phyloP scores from a whole-genome alignment of 1,140 invertebrate genomes.

The Trichomalopsis sarcophagae region DNA sequence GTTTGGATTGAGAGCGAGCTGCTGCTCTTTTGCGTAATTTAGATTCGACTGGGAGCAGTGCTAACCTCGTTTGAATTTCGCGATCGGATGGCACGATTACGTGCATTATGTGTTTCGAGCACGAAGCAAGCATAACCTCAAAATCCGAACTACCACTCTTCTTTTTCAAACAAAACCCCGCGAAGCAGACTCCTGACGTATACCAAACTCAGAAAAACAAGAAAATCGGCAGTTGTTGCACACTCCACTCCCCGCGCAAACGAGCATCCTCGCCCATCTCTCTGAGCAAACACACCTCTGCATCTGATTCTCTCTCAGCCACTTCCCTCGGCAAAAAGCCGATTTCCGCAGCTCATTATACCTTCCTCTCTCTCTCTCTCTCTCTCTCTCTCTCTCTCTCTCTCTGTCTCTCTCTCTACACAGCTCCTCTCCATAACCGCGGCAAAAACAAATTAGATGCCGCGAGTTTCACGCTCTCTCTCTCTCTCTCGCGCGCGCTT shows the following conservation, averaged over 20 bases:
- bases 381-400: background rate
- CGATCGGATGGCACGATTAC: no score
- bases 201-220: background rate
- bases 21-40: background rate
- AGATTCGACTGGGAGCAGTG: background rate
- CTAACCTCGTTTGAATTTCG: background rate
- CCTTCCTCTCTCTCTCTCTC: constrained; percentile 7
- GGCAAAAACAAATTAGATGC: constrained; percentile 41
- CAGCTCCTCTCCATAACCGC: background rate
- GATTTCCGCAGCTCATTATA: constrained; percentile 60
- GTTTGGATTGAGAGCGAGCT: background rate
- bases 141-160: no score
- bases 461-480: constrained; percentile 38
- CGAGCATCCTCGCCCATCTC: constrained; percentile 8
- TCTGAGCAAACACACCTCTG: constrained; percentile 4
- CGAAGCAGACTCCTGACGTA: no score
- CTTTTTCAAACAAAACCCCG: no score
- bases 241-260: background rate
- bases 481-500: background rate
- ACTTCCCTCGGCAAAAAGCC: background rate
- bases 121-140: no score
- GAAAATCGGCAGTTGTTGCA: background rate
- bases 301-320: background rate
- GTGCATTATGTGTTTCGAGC: no score
- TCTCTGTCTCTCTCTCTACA: background rate